These are phyloP conservation scores for Globodera ellingtonae DNA, from an alignment of 1,140 invertebrate species.

Conservation along the genomic window DNA sequence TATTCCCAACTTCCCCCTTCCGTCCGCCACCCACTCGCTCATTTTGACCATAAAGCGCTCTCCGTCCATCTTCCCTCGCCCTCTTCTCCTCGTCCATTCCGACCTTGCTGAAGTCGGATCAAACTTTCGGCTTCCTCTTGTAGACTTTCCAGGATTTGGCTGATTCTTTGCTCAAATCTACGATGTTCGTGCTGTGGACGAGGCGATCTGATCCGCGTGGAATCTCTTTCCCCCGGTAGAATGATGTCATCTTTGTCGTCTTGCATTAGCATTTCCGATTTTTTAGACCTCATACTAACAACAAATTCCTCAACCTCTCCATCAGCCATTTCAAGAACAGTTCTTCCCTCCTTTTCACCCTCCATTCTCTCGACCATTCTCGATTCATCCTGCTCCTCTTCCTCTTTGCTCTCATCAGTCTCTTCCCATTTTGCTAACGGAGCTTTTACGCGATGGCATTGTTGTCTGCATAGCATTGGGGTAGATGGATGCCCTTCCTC, in stretches of 20 bases:
- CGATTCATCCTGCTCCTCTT: neutral
- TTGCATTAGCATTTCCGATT: neutral
- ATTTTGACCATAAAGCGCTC: neutral
- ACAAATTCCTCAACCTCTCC: constrained; percentile 12
- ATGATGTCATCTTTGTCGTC: constrained; percentile 3
- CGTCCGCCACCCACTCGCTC: neutral
- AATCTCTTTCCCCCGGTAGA: neutral
- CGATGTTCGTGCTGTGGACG: constrained; percentile 27
- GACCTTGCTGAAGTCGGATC: constrained; percentile 17
- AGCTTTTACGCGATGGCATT: neutral
- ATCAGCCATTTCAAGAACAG: neutral
- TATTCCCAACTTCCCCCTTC: too few relatives aligned
- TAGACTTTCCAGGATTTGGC: constrained; percentile 57
- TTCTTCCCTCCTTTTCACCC: too few relatives aligned
- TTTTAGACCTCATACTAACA: constrained; percentile 18
- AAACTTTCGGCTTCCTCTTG: constrained; percentile 46
- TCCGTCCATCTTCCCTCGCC: neutral
- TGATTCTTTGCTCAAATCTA: constrained; percentile 59
- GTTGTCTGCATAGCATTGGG: neutral
- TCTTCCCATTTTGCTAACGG: constrained; percentile 27
- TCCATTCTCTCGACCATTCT: neutral
- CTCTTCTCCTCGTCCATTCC: constrained; percentile 13
- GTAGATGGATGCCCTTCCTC: neutral
- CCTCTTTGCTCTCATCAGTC: constrained; percentile 18
- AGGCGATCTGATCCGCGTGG: neutral